These are phyloP conservation scores for Helobdella robusta DNA, from an alignment of 2,888 invertebrate species.

Conservation along the genomic window DNA sequence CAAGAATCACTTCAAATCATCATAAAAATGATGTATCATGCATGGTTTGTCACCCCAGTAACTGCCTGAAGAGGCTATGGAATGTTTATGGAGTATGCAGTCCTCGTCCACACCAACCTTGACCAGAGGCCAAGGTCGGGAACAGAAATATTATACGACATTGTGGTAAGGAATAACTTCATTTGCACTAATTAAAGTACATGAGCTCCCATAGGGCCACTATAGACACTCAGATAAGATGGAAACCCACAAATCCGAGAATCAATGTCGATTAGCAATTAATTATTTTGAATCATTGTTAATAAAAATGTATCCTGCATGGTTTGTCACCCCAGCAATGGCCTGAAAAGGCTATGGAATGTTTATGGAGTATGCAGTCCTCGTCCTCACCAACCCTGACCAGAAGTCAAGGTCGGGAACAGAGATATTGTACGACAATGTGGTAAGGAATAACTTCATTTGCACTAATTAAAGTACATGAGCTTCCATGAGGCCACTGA, in stretches of 20 bases:
- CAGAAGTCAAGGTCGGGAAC: constrained; percentile 6
- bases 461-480: constrained; percentile 7
- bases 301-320: no score
- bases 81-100: constrained; percentile 42
- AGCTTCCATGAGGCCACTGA: constrained; percentile 2
- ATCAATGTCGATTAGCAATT: no score
- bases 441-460: constrained; percentile 38
- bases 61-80: constrained; percentile 35
- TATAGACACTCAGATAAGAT: not conserved
- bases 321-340: no score
- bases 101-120: constrained; percentile 33
- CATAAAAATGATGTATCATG: constrained; percentile 36
- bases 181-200: no score
- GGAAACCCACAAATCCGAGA: not conserved
- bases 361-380: no score
- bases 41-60: constrained; percentile 42
- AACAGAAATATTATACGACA: constrained; percentile 39
- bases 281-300: no score
- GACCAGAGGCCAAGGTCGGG: constrained; percentile 31
- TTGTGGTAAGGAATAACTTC: constrained; percentile 37
- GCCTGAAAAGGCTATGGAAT: no score
- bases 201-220: not conserved
- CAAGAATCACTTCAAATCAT: not conserved
- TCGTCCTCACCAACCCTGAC: constrained; percentile 1
- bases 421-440: constrained; percentile 38